These are phyloP conservation scores for Pedetes capensis DNA, from an alignment of 2,113 vertebrate species.

Conservation along the genomic window DNA sequence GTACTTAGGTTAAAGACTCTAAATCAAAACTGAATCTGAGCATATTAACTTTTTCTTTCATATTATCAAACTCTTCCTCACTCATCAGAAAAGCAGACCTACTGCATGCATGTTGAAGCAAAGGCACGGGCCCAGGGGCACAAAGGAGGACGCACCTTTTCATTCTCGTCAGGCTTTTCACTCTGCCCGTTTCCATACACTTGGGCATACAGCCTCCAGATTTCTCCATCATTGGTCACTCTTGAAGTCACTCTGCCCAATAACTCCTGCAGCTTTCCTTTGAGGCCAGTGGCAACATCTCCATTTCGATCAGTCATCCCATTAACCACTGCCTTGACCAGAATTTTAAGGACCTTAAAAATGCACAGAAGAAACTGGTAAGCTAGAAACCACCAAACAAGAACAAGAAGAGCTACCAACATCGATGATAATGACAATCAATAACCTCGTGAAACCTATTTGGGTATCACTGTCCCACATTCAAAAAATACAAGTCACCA, in stretches of 20 bases:
- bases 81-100: not conserved
- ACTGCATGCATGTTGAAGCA: not conserved
- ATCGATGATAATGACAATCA: not conserved
- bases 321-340: constrained; percentile 88
- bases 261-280: constrained; percentile 89
- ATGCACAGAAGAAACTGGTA: not conserved
- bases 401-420: not conserved
- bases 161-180: constrained; percentile 85
- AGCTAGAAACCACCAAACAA: not conserved
- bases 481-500: not conserved
- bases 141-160: constrained; percentile 86
- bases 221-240: constrained; percentile 87
- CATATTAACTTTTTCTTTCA: not conserved
- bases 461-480: not conserved
- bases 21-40: not conserved
- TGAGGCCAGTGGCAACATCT: constrained; percentile 78
- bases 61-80: not conserved
- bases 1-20: not conserved
- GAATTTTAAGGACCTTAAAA: constrained; percentile 90
- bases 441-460: not conserved
- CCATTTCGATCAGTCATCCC: constrained; percentile 86
- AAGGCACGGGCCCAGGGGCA: not conserved
- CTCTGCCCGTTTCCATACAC: constrained; percentile 89
- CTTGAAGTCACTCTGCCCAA: constrained; percentile 92
- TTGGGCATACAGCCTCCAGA: constrained; percentile 93